These are phyloP conservation scores for Leuctra nigra DNA, from an alignment of 2,888 invertebrate genomes.

Conservation along the genomic window DNA sequence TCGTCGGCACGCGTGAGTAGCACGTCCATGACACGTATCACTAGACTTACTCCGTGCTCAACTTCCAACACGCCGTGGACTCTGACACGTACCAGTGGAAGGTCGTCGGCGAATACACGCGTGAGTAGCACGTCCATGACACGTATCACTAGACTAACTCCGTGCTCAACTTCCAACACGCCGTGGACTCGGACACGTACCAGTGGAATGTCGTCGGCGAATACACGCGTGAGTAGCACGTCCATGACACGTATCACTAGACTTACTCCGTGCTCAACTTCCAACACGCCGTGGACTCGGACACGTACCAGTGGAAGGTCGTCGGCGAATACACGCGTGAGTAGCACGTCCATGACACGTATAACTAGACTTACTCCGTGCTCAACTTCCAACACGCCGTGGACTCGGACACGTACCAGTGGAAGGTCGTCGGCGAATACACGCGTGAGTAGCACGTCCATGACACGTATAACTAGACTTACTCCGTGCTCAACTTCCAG, in stretches of 20 bases:
- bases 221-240: constrained; percentile 41
- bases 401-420: constrained; percentile 36
- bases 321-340: constrained; percentile 45
- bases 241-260: too few species aligned
- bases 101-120: constrained; percentile 44
- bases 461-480: too few species aligned
- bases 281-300: constrained; percentile 36
- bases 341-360: too few species aligned
- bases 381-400: constrained; percentile 42
- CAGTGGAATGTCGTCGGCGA: constrained; percentile 45
- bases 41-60: constrained; percentile 43
- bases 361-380: too few species aligned
- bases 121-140: constrained; percentile 35
- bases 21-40: constrained; percentile 7
- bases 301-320: constrained; percentile 40
- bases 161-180: constrained; percentile 44
- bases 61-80: constrained; percentile 39
- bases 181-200: constrained; percentile 34
- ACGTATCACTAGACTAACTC: constrained; percentile 39
- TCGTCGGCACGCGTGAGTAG: too few species aligned
- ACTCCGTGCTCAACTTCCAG: constrained; percentile 47
- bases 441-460: constrained; percentile 40
- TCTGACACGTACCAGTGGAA: constrained; percentile 39
- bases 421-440: constrained; percentile 45
- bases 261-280: constrained; percentile 48